Evolutionary conservation across 2,797 vertebrate species (phyloP), one percentile per base, ranked within the genome.

Genomic region (Aphelocoma californica): DNA sequence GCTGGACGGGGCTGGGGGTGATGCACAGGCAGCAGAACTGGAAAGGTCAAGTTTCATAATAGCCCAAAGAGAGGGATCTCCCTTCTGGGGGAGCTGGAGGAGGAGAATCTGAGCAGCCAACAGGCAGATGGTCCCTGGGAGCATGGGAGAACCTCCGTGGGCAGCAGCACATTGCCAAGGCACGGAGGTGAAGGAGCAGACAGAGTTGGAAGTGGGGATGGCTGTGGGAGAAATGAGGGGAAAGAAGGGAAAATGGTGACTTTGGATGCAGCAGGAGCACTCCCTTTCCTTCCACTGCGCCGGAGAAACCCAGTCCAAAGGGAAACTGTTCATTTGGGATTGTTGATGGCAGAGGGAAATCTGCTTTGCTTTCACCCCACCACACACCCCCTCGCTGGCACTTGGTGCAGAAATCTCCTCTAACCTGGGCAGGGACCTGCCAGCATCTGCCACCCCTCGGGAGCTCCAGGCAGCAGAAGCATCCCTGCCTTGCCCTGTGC

Each of bases 31-130:
- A 95, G 92, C 79, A 48, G 84, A 91, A 88, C 86, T 81, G 93
- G 62, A 95, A 96, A 97, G 92, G 96, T 96, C 97, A 96, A 58
- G 64, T 83, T 92, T 69, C 44, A 3, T 20, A 90, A 93, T 9
- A 77, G 93, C 83, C 56, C 61, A 18, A 36, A 72, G 74, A 58
- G 44, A 44, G 54, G 38, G 65, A 51, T 25, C 31, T 54, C 54
- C 62, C 79, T 94, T 50, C 38, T 64, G 7, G 15, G 38, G 40
- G 26, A 50, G 14, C 45, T 4, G 1, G 13, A 45, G 45, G 65
- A 86, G 60, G 15, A 74, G 26, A 3, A 28, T 34, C 5, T 2
- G 18, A 72, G 31, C 82, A 81, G 67, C 58, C 25, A 28, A 34
- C 3, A 50, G 80, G 31, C 21, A 51, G 54, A 26, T 4, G 38